phyloP scores from a whole-genome alignment of 2,888 invertebrate genomes.

The Acronicta leporina region DNA sequence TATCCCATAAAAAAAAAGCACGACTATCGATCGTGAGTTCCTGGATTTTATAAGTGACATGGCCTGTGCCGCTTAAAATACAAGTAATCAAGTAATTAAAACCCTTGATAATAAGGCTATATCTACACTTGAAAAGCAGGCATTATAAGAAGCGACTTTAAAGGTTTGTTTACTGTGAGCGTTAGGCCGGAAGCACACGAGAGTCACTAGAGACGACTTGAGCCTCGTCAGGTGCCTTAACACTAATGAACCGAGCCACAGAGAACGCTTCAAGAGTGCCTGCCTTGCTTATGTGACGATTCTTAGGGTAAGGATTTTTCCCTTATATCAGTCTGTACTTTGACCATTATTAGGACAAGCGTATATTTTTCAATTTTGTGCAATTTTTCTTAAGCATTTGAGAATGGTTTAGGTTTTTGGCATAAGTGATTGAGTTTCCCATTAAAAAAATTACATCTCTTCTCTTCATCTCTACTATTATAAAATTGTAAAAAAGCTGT shows the following conservation, averaged over 20 bases:
- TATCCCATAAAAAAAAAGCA: too few relatives aligned
- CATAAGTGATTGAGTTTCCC: too few relatives aligned
- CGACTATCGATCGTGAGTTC: too few relatives aligned
- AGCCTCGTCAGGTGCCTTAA: slow-evolving; percentile 55
- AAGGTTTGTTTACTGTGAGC: slow-evolving; percentile 50
- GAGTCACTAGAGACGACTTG: slow-evolving; percentile 51
- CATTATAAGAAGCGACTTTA: slow-evolving; percentile 27
- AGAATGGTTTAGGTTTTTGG: too few relatives aligned
- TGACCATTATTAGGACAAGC: slow-evolving; percentile 38
- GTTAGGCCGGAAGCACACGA: slow-evolving; percentile 44
- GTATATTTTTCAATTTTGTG: background rate
- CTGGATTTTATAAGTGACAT: too few relatives aligned
- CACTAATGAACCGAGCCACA: slow-evolving; percentile 61
- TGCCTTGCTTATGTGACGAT: slow-evolving; percentile 52
- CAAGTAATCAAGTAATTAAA: slow-evolving; percentile 1
- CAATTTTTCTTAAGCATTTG: too few relatives aligned
- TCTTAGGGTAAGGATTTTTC: slow-evolving; percentile 45
- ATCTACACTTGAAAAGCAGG: slow-evolving; percentile 7
- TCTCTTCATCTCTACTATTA: too few relatives aligned
- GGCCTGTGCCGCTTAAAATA: background rate
- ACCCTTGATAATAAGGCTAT: background rate
- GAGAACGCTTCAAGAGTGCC: slow-evolving; percentile 34
- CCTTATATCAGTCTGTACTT: slow-evolving; percentile 21
- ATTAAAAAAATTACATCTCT: too few relatives aligned
- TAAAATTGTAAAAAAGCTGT: too few relatives aligned